A percentile compares a stretch with the other conserved stretches of the same genome.
These are phyloP conservation scores for Calameuta idolon DNA, from an alignment of 2,888 invertebrate genomes.

Conservation along the genomic window DNA sequence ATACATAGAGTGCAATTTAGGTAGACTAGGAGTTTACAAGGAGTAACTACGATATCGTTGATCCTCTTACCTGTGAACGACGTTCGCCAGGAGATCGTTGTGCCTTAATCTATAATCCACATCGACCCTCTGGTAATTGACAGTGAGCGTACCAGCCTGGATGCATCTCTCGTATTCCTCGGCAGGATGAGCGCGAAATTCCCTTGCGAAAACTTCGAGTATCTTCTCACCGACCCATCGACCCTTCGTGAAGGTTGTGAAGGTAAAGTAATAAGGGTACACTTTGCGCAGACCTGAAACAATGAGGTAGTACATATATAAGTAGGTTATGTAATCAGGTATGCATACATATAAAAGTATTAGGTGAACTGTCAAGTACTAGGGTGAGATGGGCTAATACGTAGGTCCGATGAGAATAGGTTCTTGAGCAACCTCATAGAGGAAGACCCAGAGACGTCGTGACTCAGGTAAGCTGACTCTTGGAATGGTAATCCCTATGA, in stretches of 20 bases:
- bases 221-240: constrained; percentile 96
- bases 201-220: constrained; percentile 90
- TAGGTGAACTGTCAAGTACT: background rate
- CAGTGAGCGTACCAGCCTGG: constrained; percentile 89
- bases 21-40: background rate
- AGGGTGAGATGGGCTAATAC: background rate
- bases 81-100: constrained; percentile 92
- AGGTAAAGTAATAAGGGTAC: constrained; percentile 96
- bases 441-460: background rate
- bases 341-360: too few relatives aligned
- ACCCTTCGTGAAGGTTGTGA: constrained; percentile 95
- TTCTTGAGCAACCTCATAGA: background rate
- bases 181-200: constrained; percentile 94
- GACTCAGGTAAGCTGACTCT: background rate
- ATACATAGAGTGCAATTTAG: background rate
- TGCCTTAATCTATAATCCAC: constrained; percentile 92
- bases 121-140: constrained; percentile 92
- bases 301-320: constrained; percentile 24
- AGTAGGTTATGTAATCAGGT: too few relatives aligned
- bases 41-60: background rate
- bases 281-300: constrained; percentile 91
- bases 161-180: constrained; percentile 94
- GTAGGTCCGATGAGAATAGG: background rate
- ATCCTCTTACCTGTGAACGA: constrained; percentile 86
- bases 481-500: background rate